A percentile compares a stretch with the other conserved stretches of the same genome.
Evolutionary conservation across 2,113 vertebrate species (phyloP).

Genomic region (Urocolius indicus): DNA sequence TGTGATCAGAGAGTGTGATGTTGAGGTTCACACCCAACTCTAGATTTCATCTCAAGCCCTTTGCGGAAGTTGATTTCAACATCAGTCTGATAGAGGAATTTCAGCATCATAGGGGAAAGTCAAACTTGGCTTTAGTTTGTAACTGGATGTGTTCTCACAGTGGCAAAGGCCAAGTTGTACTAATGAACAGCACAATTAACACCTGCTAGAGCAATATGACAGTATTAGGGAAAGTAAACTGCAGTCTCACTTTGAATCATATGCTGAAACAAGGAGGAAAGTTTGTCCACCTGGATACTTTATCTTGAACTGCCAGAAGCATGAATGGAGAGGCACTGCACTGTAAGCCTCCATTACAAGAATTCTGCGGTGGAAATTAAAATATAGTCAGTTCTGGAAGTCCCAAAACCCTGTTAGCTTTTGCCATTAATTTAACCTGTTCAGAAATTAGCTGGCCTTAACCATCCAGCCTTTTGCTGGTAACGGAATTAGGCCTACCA

Average conservation of each 20-base stretch:
- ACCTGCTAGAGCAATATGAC: background rate
- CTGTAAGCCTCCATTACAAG: background rate
- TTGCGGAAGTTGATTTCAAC: background rate
- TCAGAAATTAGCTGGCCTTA: background rate
- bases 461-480: background rate
- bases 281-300: background rate
- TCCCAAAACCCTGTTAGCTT: background rate
- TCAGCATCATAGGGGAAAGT: no score
- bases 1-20: background rate
- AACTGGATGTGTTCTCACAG: background rate
- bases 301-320: background rate
- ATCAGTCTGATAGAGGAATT: background rate
- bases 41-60: background rate
- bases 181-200: background rate
- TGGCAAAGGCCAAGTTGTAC: background rate
- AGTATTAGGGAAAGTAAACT: background rate
- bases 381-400: background rate
- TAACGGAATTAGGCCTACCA: background rate
- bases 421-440: background rate
- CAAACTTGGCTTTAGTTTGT: background rate
- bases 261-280: background rate
- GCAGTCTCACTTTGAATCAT: background rate
- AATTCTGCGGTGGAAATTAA: background rate
- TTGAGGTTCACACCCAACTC: background rate
- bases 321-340: background rate